Evolutionary conservation across 2,113 vertebrate genomes (phyloP).

Genomic region (Chionomys nivalis): DNA sequence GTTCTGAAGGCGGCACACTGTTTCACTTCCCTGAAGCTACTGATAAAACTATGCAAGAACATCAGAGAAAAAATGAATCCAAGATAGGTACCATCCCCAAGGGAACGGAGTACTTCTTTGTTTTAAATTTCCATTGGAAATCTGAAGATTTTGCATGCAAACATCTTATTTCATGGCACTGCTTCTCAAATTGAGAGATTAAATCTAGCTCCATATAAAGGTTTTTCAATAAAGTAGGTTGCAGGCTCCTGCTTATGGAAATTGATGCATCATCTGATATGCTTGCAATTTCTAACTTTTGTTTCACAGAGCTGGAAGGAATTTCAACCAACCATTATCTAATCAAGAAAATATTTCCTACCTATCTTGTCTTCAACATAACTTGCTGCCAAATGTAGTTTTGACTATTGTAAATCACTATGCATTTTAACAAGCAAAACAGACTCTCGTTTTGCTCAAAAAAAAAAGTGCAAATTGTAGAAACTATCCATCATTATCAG

Average conservation of each 20-base stretch:
- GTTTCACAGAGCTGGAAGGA: slow-evolving; percentile 85
- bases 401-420: slow-evolving; percentile 80
- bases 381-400: slow-evolving; percentile 83
- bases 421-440: slow-evolving; percentile 82
- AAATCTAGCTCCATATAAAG: slow-evolving; percentile 87
- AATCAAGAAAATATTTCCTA: slow-evolving; percentile 86
- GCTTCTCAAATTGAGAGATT: slow-evolving; percentile 91
- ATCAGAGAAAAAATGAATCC: slow-evolving; percentile 89
- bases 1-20: slow-evolving; percentile 87
- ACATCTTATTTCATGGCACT: slow-evolving; percentile 91
- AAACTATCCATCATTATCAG: slow-evolving; percentile 82
- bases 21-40: slow-evolving; percentile 89
- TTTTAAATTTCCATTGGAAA: slow-evolving; percentile 90
- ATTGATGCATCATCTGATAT: slow-evolving; percentile 89
- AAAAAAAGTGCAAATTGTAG: slow-evolving; percentile 76
- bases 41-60: slow-evolving; percentile 90
- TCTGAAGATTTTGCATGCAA: slow-evolving; percentile 90
- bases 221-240: slow-evolving; percentile 89
- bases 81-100: slow-evolving; percentile 88
- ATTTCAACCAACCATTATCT: slow-evolving; percentile 88
- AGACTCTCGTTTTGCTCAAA: slow-evolving; percentile 79
- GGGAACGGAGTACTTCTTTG: slow-evolving; percentile 87
- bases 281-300: slow-evolving; percentile 87
- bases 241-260: slow-evolving; percentile 88
- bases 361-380: slow-evolving; percentile 85